Base-by-base conservation (phyloP, 2,113 vertebrate species). In the Variabilichromis moorii region DNA sequence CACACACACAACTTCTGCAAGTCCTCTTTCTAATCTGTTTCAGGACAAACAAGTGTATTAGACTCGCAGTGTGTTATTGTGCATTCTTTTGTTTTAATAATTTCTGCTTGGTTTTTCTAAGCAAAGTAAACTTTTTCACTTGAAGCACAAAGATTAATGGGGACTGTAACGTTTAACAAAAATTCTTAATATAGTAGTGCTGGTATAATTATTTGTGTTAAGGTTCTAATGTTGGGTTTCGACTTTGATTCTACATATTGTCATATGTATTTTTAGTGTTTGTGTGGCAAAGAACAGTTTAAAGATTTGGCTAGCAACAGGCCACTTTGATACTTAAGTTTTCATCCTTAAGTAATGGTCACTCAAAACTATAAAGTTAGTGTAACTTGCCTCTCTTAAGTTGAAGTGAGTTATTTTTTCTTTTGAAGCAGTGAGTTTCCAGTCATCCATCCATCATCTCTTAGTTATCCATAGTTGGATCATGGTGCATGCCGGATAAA, bases 61-160 rank as follows among this genome's bases (percentile, higher is more conserved):
- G 11, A 40, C 35, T 66, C 4, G 0, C 4, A 37, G 61, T 40
- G 63, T 68, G 35, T 13, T 40, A 37, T 68, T 68, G 35, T 68
- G 19, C 35, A 9, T 68, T 68, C 3, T 45, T 45, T 45, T 3
- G 5, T 71, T 7, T 71, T 71, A 40, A 71, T 0, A 0, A 16
- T 45, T 17, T 73, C 5, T 24, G 14, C 68, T 73, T 73, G 37
- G 3, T 73, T 2, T 73, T 37, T 68, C 11, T 68, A 68, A 68
- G 7, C 12, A 40, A 24, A 68, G 11, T n/a, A 68, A 21, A 40
- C 35, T 68, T 40, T 8, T 40, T 68, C n/a, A 40, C 33, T 21
- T 1, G 7, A 68, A 68, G 8, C 68, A 45, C 4, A 73, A 10
- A 73, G 21, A 73, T 73, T 3, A 73, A 73, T 45, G 37, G 66